phyloP scores from a whole-genome alignment of 2,888 invertebrate species.

The Nasonovia ribisnigri region DNA sequence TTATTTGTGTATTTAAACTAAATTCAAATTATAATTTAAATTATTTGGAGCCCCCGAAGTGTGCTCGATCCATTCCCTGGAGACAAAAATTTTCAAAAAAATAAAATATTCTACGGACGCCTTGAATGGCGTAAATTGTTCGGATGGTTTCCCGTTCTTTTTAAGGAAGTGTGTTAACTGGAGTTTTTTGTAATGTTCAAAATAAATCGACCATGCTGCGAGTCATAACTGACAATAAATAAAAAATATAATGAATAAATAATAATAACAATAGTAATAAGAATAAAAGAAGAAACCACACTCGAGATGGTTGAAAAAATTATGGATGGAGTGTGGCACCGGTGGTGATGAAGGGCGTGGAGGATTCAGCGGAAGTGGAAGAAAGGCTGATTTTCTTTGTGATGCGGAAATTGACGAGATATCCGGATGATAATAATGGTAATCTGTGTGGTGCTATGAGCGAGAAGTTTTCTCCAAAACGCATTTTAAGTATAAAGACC shows the following conservation, averaged over 20 bases:
- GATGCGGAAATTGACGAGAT: constrained; percentile 51
- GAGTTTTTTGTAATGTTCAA: not conserved
- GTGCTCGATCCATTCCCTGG: not conserved
- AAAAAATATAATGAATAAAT: constrained; percentile 42
- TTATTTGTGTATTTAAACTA: constrained; percentile 16
- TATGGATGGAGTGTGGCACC: not conserved
- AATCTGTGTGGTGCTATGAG: not conserved
- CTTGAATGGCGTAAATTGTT: not conserved
- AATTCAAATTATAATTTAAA: constrained; percentile 36
- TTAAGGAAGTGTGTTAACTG: not conserved
- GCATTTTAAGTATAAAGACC: constrained; percentile 43
- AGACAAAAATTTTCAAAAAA: not conserved
- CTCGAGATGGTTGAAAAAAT: not conserved
- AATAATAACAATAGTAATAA: constrained; percentile 7
- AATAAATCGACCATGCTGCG: constrained; percentile 36
- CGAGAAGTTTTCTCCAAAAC: constrained; percentile 44
- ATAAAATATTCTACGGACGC: not conserved
- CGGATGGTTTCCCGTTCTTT: not conserved
- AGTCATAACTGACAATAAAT: constrained; percentile 41
- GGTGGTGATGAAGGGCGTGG: not conserved
- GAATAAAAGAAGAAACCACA: constrained; percentile 8
- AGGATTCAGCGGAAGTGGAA: not conserved
- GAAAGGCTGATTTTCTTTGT: constrained; percentile 25
- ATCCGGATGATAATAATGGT: constrained; percentile 45
- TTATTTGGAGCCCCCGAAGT: not conserved